Percentiles rank a stretch among this genome's conserved stretches.
Evolutionary conservation across 1,140 invertebrate genomes (phyloP).

Genomic region (Araneus ventricosus): DNA sequence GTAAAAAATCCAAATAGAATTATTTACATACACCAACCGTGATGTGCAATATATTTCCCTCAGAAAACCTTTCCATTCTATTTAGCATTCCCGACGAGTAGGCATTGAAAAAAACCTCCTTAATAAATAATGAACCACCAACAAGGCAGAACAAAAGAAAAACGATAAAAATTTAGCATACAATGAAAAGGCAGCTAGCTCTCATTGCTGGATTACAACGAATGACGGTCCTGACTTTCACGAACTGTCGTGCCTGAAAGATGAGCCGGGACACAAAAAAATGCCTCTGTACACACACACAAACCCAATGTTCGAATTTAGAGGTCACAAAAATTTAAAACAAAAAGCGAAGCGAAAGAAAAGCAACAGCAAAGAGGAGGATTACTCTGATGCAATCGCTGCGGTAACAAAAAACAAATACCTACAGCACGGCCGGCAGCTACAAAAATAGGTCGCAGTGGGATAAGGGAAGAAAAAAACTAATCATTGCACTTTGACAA

Average conservation of each 20-base stretch:
- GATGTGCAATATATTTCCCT: neutral
- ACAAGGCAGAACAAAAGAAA: neutral
- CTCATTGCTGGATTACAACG: neutral
- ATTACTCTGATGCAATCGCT: slow-evolving; percentile 11
- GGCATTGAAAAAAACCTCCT: neutral
- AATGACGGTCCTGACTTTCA: neutral
- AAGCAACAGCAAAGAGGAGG: neutral
- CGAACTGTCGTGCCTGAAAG: neutral
- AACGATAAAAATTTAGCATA: neutral
- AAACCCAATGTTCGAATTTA: neutral
- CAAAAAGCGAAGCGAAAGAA: neutral
- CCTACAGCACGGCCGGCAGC: neutral
- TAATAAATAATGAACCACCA: neutral
- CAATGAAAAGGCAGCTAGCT: slow-evolving; percentile 12
- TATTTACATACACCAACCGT: neutral
- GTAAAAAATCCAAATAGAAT: neutral
- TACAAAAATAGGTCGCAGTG: neutral
- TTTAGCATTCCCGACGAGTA: neutral
- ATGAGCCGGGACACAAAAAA: neutral
- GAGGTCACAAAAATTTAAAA: neutral
- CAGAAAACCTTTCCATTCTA: neutral
- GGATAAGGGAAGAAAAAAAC: neutral
- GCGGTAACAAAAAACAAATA: neutral
- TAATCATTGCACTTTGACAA: neutral
- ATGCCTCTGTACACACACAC: neutral